Evolutionary conservation across 2,797 vertebrate genomes (phyloP).

Genomic region (Phoxinus dragarum): DNA sequence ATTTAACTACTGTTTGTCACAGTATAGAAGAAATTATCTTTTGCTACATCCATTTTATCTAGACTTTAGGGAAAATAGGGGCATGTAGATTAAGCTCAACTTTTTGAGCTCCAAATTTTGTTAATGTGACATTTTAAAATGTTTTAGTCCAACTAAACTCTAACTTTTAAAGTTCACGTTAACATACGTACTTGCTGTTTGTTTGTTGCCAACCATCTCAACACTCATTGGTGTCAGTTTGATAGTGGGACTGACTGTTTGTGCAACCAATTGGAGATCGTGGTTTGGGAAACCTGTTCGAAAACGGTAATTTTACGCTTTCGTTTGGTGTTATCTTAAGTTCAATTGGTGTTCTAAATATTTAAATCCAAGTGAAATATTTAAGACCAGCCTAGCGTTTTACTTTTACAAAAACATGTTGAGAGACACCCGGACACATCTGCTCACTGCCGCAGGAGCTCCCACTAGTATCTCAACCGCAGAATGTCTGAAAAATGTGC

Average conservation of each 20-base stretch:
- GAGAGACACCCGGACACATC: conserved; percentile 56
- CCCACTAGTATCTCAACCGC: conserved; percentile 40
- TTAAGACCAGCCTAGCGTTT: conserved; percentile 39
- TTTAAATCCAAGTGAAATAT: conserved; percentile 31
- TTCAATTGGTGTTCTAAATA: conserved; percentile 27
- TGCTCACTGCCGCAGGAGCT: conserved; percentile 53
- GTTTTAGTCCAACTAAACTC: not conserved
- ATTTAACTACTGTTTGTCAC: not conserved
- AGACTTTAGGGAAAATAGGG: not conserved
- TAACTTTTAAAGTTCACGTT: not conserved
- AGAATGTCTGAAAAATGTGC: conserved; percentile 53
- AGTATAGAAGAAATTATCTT: not conserved
- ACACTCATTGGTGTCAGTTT: not conserved
- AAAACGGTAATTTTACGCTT: not conserved
- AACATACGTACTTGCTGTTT: not conserved
- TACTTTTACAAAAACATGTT: conserved; percentile 48
- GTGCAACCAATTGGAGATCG: not conserved
- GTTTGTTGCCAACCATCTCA: not conserved
- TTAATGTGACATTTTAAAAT: not conserved
- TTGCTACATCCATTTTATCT: not conserved
- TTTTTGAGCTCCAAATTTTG: not conserved
- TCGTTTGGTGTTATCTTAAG: not conserved
- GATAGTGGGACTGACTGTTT: not conserved
- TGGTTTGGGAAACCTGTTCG: not conserved
- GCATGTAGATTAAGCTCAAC: not conserved